Evolutionary conservation across 2,113 vertebrate species (phyloP), one percentile per base, ranked within the genome.

Genomic region (Nematolebias whitei): DNA sequence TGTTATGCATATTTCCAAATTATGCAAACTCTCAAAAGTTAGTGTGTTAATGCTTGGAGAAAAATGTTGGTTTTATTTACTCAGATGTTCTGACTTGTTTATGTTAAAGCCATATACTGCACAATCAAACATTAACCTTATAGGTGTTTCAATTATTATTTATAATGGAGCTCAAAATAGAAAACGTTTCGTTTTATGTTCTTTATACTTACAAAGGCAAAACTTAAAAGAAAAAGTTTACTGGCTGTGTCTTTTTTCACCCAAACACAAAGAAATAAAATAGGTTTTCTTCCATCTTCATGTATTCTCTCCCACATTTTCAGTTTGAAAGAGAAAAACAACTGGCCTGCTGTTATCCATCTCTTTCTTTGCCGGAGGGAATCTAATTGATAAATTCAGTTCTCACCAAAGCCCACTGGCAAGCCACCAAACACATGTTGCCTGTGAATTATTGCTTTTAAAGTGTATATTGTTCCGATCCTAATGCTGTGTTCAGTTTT

Each of bases 371-470:
- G 76, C 82, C 81, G 76, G 63, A 76, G 76, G 78, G 76, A 52
- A 71, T 71, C 40, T 19, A 64, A 67, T 68, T 87, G 80, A 89
- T 86, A 87, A 77, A 87, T 86, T 84, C 70, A 65, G 50, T 78
- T 83, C 76, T 86, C 76, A 79, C 81, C 66, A 56, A 73, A 86
- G 66, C 82, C 76, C 71, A 62, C 6, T 87, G 85, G 87, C 80
- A 74, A 80, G 75, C 78, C 77, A 86, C 67, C 87, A 70, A 82
- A 82, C 73, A 82, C 74, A 86, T 87, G 84, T 74, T 85, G 80
- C 86, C 74, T 44, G 45, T 81, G 75, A 84, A 85, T 71, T 82
- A 85, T 86, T 83, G 76, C 74, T 74, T 83, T 75, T 65, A 73
- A 86, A 79, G 82, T 80, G 63, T 82, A 74, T 85, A 75, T 85